Evolutionary conservation across 2,888 invertebrate species (phyloP).

Genomic region (Stomorhina lunata): DNA sequence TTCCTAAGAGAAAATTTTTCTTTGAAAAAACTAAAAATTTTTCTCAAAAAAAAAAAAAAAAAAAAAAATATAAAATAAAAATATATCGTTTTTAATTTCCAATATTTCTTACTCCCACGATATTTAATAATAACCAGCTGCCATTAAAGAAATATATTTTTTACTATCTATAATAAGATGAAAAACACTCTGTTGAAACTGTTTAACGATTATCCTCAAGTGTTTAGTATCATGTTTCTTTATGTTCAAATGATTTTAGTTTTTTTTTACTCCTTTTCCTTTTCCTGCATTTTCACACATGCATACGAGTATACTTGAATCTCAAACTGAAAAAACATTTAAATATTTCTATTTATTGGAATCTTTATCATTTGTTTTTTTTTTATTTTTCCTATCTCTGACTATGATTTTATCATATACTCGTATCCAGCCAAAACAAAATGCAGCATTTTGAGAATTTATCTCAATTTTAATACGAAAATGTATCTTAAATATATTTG

Average conservation of each 20-base stretch:
- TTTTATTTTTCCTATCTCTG: neutral
- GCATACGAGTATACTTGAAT: neutral
- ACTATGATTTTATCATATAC: constrained; percentile 6
- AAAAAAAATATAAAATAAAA: too few species aligned
- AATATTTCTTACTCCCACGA: neutral
- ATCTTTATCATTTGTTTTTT: too few species aligned
- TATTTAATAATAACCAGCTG: neutral
- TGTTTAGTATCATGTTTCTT: constrained; percentile 15
- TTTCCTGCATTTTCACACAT: neutral
- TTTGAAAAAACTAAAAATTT: too few species aligned
- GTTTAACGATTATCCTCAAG: constrained; percentile 24
- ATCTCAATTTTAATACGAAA: constrained; percentile 28
- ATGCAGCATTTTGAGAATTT: constrained; percentile 30
- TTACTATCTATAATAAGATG: neutral
- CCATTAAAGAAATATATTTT: constrained; percentile 8
- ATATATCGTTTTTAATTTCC: too few species aligned
- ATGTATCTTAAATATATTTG: neutral
- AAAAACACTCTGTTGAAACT: constrained; percentile 3
- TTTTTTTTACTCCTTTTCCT: constrained; percentile 2
- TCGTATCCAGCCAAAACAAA: constrained; percentile 19
- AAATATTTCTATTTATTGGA: neutral
- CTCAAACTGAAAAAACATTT: neutral
- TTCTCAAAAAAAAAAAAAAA: too few species aligned
- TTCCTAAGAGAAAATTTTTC: too few species aligned
- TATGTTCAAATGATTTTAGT: constrained; percentile 20